A percentile compares a stretch with the other conserved stretches of the same genome.
Conservation (phyloP, 1,140 invertebrate genomes). For the Gryon sp. region DNA sequence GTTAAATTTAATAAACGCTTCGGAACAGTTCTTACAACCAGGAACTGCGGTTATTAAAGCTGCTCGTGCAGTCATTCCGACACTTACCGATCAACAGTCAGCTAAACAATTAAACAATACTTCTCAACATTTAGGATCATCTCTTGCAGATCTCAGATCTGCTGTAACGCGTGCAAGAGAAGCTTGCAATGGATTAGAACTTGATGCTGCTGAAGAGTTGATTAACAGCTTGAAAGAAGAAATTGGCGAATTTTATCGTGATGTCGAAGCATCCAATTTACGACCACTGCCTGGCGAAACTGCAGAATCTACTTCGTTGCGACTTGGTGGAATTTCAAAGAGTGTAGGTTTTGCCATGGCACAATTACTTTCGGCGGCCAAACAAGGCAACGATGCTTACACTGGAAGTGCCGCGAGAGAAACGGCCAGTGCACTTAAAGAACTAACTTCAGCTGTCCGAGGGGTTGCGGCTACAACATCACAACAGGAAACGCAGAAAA, state of each 20-base stretch:
- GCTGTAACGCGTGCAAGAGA: constrained; percentile 91
- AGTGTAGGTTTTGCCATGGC: constrained; percentile 85
- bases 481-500: constrained; percentile 83
- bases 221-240: constrained; percentile 89
- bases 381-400: constrained; percentile 91
- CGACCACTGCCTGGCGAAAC: constrained; percentile 93
- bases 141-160: constrained; percentile 88
- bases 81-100: constrained; percentile 89
- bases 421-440: constrained; percentile 86
- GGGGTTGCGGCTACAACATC: constrained; percentile 85
- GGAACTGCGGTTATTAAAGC: constrained; percentile 86
- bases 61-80: constrained; percentile 90
- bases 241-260: constrained; percentile 88
- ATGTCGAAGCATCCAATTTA: constrained; percentile 85
- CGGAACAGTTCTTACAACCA: constrained; percentile 91
- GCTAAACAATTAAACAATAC: constrained; percentile 85
- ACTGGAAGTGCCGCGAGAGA: constrained; percentile 90
- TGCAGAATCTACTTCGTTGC: constrained; percentile 86
- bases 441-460: constrained; percentile 85
- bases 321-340: constrained; percentile 85
- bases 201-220: constrained; percentile 90
- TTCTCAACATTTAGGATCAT: constrained; percentile 87
- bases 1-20: constrained; percentile 90
- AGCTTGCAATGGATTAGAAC: constrained; percentile 91
- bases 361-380: constrained; percentile 90